Percentiles rank a stretch among this genome's conserved stretches.
phyloP scores from a whole-genome alignment of 2,888 invertebrate genomes.

The Mimumesa dahlbomi region DNA sequence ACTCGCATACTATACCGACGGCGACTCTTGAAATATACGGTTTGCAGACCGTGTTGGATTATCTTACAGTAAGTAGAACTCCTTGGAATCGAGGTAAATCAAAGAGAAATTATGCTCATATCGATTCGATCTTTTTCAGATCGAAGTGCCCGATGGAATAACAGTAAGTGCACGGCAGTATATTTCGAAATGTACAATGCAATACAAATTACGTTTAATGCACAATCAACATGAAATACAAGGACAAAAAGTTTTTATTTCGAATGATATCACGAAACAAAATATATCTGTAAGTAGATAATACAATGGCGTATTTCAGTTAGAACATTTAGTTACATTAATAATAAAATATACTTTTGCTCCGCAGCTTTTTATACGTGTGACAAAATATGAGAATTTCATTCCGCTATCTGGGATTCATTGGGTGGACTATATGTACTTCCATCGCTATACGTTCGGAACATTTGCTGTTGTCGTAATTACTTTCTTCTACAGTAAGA shows the following conservation, averaged over 20 bases:
- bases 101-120: neutral
- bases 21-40: constrained; percentile 80
- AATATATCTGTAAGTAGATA: constrained; percentile 74
- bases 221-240: constrained; percentile 75
- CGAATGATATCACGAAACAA: constrained; percentile 76
- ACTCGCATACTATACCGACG: constrained; percentile 64
- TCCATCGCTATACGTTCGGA: constrained; percentile 75
- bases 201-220: constrained; percentile 73
- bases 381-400: constrained; percentile 73
- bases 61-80: constrained; percentile 80
- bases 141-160: constrained; percentile 75
- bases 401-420: constrained; percentile 72
- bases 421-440: constrained; percentile 75
- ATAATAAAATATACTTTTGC: constrained; percentile 18
- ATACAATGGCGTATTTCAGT: neutral
- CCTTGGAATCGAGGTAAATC: neutral
- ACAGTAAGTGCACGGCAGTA: constrained; percentile 69
- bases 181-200: constrained; percentile 65
- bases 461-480: constrained; percentile 70
- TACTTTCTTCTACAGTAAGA: constrained; percentile 75
- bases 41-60: constrained; percentile 82
- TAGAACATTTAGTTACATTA: neutral
- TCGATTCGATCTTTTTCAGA: constrained; percentile 59
- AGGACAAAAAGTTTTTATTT: constrained; percentile 73
- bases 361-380: constrained; percentile 73